Conservation (phyloP, 1,140 invertebrate species). For the Frieseomelitta varia region DNA sequence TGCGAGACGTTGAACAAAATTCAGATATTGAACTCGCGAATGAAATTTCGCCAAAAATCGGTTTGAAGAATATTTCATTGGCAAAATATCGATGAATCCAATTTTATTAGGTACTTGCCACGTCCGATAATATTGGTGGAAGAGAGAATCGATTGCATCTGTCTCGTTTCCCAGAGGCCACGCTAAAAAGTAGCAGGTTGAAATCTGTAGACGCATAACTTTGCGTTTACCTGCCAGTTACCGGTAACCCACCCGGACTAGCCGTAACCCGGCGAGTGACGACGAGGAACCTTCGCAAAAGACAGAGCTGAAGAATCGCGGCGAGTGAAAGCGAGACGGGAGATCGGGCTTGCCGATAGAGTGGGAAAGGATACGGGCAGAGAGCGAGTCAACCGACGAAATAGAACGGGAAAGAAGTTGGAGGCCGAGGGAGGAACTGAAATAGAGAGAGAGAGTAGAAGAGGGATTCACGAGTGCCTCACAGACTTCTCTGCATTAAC, state of each 20-base stretch:
- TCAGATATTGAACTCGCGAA: background rate
- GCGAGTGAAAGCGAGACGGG: background rate
- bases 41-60: background rate
- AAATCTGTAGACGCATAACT: slow-evolving; percentile 41
- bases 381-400: slow-evolving; percentile 10
- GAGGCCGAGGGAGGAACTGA: slow-evolving; percentile 28
- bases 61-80: background rate
- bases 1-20: too few relatives aligned
- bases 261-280: slow-evolving; percentile 35
- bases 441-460: slow-evolving; percentile 57
- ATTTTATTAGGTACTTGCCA: background rate
- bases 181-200: slow-evolving; percentile 31
- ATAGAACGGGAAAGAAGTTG: slow-evolving; percentile 44
- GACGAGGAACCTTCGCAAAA: background rate
- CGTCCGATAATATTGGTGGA: background rate
- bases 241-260: slow-evolving; percentile 43
- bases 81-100: background rate
- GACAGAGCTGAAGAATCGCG: slow-evolving; percentile 9
- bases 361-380: background rate
- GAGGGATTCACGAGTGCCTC: slow-evolving; percentile 60
- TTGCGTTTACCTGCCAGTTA: slow-evolving; percentile 46
- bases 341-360: slow-evolving; percentile 15
- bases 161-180: background rate
- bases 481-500: slow-evolving; percentile 63
- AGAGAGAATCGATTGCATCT: background rate